Base-by-base conservation (phyloP, 2,113 vertebrate genomes). In the Hucho hucho region DNA sequence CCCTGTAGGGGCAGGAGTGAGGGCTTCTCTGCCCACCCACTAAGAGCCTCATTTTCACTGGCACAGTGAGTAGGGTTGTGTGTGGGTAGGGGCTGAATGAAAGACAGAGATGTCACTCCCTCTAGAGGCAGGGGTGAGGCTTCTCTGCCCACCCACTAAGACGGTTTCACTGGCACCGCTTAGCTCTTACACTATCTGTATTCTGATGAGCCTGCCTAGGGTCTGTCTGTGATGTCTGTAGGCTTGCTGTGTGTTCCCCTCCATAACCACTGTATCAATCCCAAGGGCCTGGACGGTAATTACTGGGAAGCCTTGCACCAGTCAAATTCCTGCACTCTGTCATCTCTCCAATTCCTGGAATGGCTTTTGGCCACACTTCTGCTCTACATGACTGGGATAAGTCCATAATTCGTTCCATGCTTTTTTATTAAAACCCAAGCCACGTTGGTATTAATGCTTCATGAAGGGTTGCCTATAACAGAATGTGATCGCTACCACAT, bases 401-500 rank as follows among this genome's bases (percentile, higher is more conserved):
- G 71, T 84, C 69, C 85, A 87, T 91, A 89, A 90, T 91, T 89
- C 76, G 86, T 91, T 92, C 88, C 90, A 90, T 91, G 90, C 88
- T 85, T 86, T 87, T 93, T 89, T 89, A 92, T 91, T 90, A 87
- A 90, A 90, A 88, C 75, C 83, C 86, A 65, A 78, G 84, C 87
- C 92, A 86, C 82, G 81, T 86, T 90, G 89, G 91, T 90, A 92
- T 92, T 91, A 91, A 85, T 83, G 81, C 81, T 76, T 68, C 80
- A 83, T 87, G 84, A 85, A 82, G 69, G 69, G 83, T 80, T 75
- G 83, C 85, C 79, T 84, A 76, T 76, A 83, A 79, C 82, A 83
- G 84, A 68, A 64, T 76, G 0, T 91, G 88, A 93, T 93, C 75
- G 79, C 85, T 92, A 89, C 92, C 92, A 92, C 89, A 91, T 93